Base-by-base conservation (phyloP, 1,140 invertebrate genomes). In the Melitaea cinxia region DNA sequence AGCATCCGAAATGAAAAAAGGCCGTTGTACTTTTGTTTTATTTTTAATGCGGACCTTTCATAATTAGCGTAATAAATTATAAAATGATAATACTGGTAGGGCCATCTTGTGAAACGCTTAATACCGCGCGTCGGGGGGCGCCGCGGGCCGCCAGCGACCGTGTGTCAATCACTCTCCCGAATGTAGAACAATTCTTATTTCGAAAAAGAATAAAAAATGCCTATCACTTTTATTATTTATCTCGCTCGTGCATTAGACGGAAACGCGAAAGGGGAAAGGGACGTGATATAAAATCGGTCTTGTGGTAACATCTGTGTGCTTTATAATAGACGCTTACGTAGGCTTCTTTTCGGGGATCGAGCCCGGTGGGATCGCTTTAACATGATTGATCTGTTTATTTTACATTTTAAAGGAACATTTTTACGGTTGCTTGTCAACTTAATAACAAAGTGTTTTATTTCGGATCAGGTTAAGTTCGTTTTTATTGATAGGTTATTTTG, bases 351-450 rank as follows among this genome's bases (percentile, higher is more conserved):
- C 85, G 85, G 82, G 84, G 84, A 86, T 86, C 82, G 78, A 86
- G 80, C 87, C 88, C 86, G 84, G 85, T 86, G 86, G 88, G 86
- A 89, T 89, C 84, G 79, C 80, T 89, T 88, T 86, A 89, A 89
- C 82, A 91, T 91, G 88, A 91, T 91, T 91, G 88, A 91, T 91
- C 88, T 89, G 88, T 91, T 91, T 91, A 91, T 91, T 91, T 91
- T 88, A 89, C 86, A 91, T 91, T 91, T 91, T 89, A 91, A 89
- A 91, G 82, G 84, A 85, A 82, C 85, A 91, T 91, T 91, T 91
- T 91, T 91, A 91, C 88, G 88, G 88, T 89, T 89, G 88, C 81
- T 91, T 91, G 88, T 91, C 88, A 91, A 91, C 88, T 89, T 88
- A 88, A 89, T 91, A 89, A 91, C 88, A 88, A 89, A 88, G 85